Base-by-base conservation (phyloP, 2,888 invertebrate species). In the Oithona nana region DNA sequence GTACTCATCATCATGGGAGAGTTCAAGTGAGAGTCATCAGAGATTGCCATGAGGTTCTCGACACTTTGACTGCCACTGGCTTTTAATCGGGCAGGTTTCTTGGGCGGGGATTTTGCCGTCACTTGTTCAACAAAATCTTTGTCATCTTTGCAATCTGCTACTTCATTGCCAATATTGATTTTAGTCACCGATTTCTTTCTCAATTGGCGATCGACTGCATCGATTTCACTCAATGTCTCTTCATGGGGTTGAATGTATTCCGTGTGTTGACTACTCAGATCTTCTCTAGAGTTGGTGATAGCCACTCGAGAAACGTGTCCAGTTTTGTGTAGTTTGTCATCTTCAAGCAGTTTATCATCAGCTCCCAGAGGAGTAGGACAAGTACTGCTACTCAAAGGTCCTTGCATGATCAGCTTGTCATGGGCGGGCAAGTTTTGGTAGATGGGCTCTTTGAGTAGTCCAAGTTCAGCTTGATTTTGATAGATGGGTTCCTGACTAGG, bases 401-500 rank as follows among this genome's bases (percentile, higher is more conserved):
- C 13, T 29, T 61, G 20, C n/a, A 30, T 16, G 20, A 26, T 20
- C n/a, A 49, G 49, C 30, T 29, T 54, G 20, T 54, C 61, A 22
- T 64, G 63, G 13, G 66, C 64, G 31, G 84, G 85, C 6, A 86
- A 83, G 71, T 86, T 86, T 69, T 86, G 86, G 71, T 86, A 86
- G 66, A 86, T 86, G 1, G 86, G 86, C 69, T 86, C 86, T 16
- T 54, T 54, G 28, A 20, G 20, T 4, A 54, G 20, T 16, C 28
- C 24, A 16, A 57, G 30, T 29, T 57, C 29, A 4, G n/a, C 29
- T 13, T 61, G 61, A 54, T 61, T 61, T 26, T 61, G 61, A 28
- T 61, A 61, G 30, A 61, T 61, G 29, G 61, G 61, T 24, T 61
- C 61, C 39, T 39, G 39, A 39, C 39, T 16, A 39, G 39, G 39